Base-by-base conservation (phyloP, 1,140 invertebrate genomes). In the Drosophila mojavensis region DNA sequence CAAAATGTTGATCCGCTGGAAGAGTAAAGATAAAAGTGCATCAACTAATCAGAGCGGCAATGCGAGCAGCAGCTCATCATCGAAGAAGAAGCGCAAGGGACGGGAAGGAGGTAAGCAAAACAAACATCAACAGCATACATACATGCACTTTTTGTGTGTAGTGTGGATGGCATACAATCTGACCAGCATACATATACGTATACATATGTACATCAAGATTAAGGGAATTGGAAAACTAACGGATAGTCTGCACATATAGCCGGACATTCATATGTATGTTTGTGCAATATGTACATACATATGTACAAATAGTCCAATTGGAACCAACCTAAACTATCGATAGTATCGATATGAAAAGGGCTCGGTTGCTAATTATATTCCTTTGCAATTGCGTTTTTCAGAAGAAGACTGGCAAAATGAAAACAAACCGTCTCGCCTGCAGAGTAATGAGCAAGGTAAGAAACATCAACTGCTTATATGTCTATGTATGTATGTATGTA, bases 41-140 rank as follows among this genome's bases (percentile, higher is more conserved):
- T 93, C 94, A 67, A 70, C 81, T 51, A 90, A 84, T 73, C 90
- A 91, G 72, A 85, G 79, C 51, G 65, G 74, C 79, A 72, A 75
- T 55, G 78, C 78, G 64, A 79, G 82, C 72, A 88, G 82, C 59
- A 81, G 79, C 50, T 86, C 84, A 80, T 93, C 93, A 45, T 93
- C 93, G 26, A 94, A 94, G 70, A 94, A 94, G 89, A 94, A 94
- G 65, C 93, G 94, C 63, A 94, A 94, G 79, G 94, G 93, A 70
- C 93, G 93, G 75, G 94, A 94, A 90, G 94, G 93, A 76, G 91
- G 91, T 92, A 75, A 78, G 65, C 3, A 33, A 6, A 30, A 33
- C 13, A 15, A 30, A 30, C 3, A 30, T 30, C 4, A 4, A 30
- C 3, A 30, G 3, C 28, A 30, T 30, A 30, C 28, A 30, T 33